Evolutionary conservation across 2,113 vertebrate species (phyloP).

Genomic region (Bujurquina vittata): DNA sequence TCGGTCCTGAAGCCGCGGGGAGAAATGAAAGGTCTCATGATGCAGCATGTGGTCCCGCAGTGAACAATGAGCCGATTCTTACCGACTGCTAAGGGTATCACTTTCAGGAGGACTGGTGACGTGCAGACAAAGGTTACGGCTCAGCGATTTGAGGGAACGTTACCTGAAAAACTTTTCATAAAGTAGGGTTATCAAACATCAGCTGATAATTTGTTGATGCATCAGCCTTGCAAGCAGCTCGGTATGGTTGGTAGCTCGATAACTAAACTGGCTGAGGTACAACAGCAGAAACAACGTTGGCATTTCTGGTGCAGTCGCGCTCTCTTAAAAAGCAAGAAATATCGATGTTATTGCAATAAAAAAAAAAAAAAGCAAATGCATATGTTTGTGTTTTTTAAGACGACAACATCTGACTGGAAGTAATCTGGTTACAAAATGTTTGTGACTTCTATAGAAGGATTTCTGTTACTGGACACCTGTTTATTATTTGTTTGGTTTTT

Average conservation of each 20-base stretch:
- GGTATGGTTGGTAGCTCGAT: background rate
- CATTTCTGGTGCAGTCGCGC: background rate
- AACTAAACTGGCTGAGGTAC: background rate
- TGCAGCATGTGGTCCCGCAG: conserved; percentile 51
- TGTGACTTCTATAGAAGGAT: no score
- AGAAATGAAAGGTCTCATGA: conserved; percentile 40
- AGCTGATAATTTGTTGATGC: background rate
- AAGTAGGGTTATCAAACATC: background rate
- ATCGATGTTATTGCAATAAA: background rate
- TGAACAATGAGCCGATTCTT: conserved; percentile 48
- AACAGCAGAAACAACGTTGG: background rate
- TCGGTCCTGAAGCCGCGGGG: background rate
- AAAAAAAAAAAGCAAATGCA: background rate
- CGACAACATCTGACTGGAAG: no score
- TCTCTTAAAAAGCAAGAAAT: background rate
- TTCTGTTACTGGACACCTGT: no score
- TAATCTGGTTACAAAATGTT: no score
- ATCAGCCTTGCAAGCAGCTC: no score
- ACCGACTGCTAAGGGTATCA: background rate
- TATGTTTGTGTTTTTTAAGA: background rate
- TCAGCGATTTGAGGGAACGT: background rate
- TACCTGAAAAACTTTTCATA: background rate
- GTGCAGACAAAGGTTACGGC: background rate
- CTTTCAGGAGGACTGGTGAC: background rate
- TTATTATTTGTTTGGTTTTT: no score